Base-by-base conservation (phyloP, 1,140 invertebrate genomes). In the Drosophila sp. region DNA sequence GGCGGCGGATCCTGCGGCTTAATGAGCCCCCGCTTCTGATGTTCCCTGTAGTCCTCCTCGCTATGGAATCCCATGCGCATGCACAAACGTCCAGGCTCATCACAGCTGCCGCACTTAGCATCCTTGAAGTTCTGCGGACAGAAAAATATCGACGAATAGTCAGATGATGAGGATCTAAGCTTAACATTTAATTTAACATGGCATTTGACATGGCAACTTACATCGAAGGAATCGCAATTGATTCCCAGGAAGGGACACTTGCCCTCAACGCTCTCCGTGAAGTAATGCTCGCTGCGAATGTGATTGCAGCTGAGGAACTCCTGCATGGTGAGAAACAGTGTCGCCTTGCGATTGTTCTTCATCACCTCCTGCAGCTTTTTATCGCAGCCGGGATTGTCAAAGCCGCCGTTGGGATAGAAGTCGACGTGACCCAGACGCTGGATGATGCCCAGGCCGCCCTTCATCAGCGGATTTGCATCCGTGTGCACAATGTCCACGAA, bases 401-500 rank as follows among this genome's bases (percentile, higher is more conserved):
- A 94, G 0, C 97, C 97, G 0, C 97, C 96, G 79, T 98, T 98
- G 0, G 97, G 97, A 91, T 96, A 98, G 92, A 97, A 98, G 91
- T 98, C 97, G 0, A 97, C 94, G 86, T 98, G 97, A 0, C 96
- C 97, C 34, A 96, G 94, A 0, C 95, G 94, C 84, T 97, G 95
- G 38, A 93, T 94, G 80, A 97, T 96, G 18, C 97, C 97, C 96
- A 96, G 93, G 93, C 95, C 95, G 78, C 96, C 96, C 80, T 94
- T 94, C 69, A 97, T 95, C 78, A 98, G 94, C 1, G 95, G 95
- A 90, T 94, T 95, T 7, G 95, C 96, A 91, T 98, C 97, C 2
- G 97, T 97, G 90, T 98, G 97, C 66, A 98, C 96, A 1, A 97
- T 94, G 82, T 97, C 97, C 0, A 98, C 97, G 29, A 96, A 98